Conservation (phyloP, 2,888 invertebrate genomes). For the Candidula unifasciata region DNA sequence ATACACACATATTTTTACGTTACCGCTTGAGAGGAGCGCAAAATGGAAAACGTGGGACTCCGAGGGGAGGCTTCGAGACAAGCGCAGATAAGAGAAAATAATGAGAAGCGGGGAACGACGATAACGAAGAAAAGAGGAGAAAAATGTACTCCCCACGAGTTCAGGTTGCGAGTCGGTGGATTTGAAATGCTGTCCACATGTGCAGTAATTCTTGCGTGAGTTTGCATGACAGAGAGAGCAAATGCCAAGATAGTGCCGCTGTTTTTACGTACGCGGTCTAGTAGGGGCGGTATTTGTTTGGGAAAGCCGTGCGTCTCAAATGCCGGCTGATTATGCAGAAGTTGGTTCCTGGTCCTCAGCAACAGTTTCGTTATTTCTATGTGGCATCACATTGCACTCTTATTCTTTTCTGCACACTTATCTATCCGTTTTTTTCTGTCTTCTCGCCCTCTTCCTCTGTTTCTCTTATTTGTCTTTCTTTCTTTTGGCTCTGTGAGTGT, state of each 20-base stretch:
- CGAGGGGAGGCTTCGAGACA: neutral
- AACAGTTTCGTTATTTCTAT: neutral
- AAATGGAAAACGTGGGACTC: neutral
- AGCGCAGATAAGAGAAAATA: neutral
- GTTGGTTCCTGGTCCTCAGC: neutral
- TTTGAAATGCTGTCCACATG: constrained; percentile 24
- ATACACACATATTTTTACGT: neutral
- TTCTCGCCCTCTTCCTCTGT: neutral
- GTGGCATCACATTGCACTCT: neutral
- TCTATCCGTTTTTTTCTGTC: neutral
- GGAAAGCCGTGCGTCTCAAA: neutral
- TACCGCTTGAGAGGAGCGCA: neutral
- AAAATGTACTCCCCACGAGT: neutral
- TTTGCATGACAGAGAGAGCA: neutral
- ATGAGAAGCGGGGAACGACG: neutral
- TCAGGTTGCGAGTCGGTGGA: neutral
- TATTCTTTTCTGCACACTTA: neutral
- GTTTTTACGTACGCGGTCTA: neutral
- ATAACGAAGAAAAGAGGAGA: neutral
- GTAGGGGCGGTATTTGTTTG: constrained; percentile 10
- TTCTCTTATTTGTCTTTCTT: neutral
- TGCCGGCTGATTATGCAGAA: neutral
- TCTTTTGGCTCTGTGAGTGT: too few relatives aligned
- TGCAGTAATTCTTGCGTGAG: neutral
- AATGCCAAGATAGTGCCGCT: neutral